Evolutionary conservation across 2,888 invertebrate genomes (phyloP).

Genomic region (Leptopterna dolabrata): DNA sequence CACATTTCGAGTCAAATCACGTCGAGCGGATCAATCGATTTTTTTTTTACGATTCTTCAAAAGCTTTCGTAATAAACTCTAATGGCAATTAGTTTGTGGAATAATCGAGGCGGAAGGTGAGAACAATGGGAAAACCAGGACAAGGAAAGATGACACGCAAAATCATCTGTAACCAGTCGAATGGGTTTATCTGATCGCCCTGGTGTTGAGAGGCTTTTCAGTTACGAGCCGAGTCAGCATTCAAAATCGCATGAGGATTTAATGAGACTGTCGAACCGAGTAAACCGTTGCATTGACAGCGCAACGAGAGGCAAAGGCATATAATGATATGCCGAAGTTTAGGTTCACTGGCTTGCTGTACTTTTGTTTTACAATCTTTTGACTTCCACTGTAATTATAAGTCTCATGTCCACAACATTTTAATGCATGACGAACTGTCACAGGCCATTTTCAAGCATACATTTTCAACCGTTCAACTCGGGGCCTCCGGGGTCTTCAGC

Average conservation of each 20-base stretch:
- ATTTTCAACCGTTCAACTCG: too few species aligned
- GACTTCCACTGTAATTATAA: too few species aligned
- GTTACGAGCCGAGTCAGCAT: background rate
- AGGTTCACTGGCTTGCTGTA: too few species aligned
- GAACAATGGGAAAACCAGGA: constrained; percentile 22
- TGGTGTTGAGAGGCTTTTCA: background rate
- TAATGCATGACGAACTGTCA: too few species aligned
- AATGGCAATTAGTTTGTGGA: background rate
- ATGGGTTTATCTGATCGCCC: background rate
- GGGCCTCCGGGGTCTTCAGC: too few species aligned
- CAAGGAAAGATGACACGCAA: background rate
- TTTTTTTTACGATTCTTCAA: background rate
- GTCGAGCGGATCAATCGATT: background rate
- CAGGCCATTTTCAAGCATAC: too few species aligned
- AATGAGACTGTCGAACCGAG: background rate
- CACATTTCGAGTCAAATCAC: constrained; percentile 5
- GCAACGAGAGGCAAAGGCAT: too few species aligned
- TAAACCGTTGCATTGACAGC: too few species aligned
- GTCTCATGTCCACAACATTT: too few species aligned
- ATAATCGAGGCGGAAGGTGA: background rate
- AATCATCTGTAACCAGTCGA: background rate
- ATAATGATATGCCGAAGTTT: too few species aligned
- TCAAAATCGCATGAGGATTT: background rate
- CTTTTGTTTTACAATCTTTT: too few species aligned
- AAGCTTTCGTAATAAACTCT: background rate